Percentiles rank a stretch among this genome's conserved stretches.
Evolutionary conservation across 2,113 vertebrate genomes (phyloP).

Genomic region (Callocephalon fimbriatum): DNA sequence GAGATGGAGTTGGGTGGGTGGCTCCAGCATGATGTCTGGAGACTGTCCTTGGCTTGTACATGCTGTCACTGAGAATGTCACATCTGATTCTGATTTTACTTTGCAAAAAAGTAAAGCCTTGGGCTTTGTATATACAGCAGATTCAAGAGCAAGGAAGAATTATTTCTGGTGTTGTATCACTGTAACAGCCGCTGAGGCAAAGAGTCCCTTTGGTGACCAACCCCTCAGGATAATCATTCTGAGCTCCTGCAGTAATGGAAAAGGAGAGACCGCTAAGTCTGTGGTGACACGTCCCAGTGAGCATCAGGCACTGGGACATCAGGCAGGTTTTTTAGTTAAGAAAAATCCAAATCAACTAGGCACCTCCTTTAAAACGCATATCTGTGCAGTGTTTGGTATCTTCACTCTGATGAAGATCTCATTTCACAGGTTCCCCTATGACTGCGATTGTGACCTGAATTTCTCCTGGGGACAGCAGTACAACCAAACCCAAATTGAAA

Average conservation of each 20-base stretch:
- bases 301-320: not conserved
- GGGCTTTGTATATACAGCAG: not conserved
- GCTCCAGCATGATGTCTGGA: not conserved
- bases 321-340: not conserved
- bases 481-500: not conserved
- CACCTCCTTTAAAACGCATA: not conserved
- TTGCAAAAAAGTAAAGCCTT: not conserved
- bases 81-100: not conserved
- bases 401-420: not conserved
- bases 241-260: not conserved
- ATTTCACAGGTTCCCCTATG: not conserved
- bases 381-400: not conserved
- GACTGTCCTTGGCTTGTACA: not conserved
- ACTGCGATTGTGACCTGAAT: not conserved
- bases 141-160: not conserved
- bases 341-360: not conserved
- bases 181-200: not conserved
- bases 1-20: not conserved
- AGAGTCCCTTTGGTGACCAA: not conserved
- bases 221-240: not conserved
- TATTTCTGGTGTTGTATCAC: not conserved
- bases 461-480: not conserved
- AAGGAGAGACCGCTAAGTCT: not conserved
- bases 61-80: not conserved
- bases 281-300: not conserved